Base-by-base conservation (phyloP, 2,797 vertebrate species). In the Furcifer pardalis region DNA sequence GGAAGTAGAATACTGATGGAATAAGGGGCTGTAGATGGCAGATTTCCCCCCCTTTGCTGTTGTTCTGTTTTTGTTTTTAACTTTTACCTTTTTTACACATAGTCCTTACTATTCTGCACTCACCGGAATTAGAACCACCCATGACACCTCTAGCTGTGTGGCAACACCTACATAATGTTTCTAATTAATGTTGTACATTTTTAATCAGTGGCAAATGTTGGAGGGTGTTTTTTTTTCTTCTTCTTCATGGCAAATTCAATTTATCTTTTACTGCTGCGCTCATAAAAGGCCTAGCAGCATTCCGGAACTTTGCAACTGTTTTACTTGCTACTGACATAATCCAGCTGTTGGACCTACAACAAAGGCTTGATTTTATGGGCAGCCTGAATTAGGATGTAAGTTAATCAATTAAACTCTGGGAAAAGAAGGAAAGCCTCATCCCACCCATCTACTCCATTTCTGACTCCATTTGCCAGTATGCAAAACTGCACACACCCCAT, bases 381-480 rank as follows among this genome's bases (percentile, higher is more conserved):
- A 96, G 97, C 96, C 97, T 97, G 97, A 98, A 98, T 98, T 98
- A 97, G 97, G 97, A 97, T 97, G 97, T 97, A 98, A 97, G 97
- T 98, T 97, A 97, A 96, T 96, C 97, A 97, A 98, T 98, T 98
- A 99, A 98, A 97, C 94, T 95, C 96, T 97, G 96, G 96, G 97
- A 95, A 97, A 96, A 95, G 96, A 93, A 86, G 79, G 86, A 88
- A 88, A 84, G 79, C 79, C 82, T 77, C 79, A 63, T 77, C 79
- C 84, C 73, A 77, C 84, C 65, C 65, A 19, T n/a, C 44, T 56
- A 37, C 71, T 13, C 56, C 81, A 86, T 91, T 91, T 92, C 86
- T 84, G 73, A 77, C 79, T 89, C 74, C 89, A 92, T 84, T 94
- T 89, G 84, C 87, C 83, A 25, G 23, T 72, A 83, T 82, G 81